Evolutionary conservation across 2,888 invertebrate species (phyloP).

Genomic region (Carabus problematicus): DNA sequence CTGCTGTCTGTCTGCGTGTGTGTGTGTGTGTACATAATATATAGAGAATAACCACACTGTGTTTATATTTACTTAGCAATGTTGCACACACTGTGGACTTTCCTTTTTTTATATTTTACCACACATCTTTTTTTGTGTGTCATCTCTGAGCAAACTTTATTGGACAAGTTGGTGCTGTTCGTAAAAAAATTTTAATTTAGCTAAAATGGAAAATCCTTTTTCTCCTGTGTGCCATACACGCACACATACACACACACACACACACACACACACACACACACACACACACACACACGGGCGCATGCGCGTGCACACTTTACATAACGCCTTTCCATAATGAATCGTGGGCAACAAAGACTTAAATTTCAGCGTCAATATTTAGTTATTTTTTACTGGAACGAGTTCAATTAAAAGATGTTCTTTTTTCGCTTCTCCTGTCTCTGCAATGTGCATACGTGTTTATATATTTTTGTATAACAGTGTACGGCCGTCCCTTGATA

Average conservation of each 20-base stretch:
- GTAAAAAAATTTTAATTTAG: constrained; percentile 33
- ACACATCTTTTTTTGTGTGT: constrained; percentile 47
- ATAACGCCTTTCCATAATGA: constrained; percentile 16
- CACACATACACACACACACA: too few species aligned
- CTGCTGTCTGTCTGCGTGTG: constrained; percentile 8
- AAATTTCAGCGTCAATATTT: constrained; percentile 35
- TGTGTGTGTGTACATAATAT: constrained; percentile 56
- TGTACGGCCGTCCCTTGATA: too few species aligned
- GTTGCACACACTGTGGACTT: constrained; percentile 54
- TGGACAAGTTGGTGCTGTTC: too few species aligned
- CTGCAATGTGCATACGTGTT: too few species aligned
- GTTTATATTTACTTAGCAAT: constrained; percentile 58
- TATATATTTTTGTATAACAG: too few species aligned
- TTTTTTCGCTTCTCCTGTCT: constrained; percentile 29
- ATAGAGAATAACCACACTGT: constrained; percentile 50
- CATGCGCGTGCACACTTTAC: too few species aligned
- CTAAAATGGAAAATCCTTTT: constrained; percentile 29
- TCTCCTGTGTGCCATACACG: neutral
- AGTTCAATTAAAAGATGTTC: constrained; percentile 26
- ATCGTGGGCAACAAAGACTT: constrained; percentile 15
- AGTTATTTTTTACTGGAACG: constrained; percentile 9
- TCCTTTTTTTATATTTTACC: constrained; percentile 53
- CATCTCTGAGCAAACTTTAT: too few species aligned
- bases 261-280: too few species aligned
- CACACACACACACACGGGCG: too few species aligned